Evolutionary conservation across 2,888 invertebrate genomes (phyloP).

Genomic region (Hoplodrina ambigua): DNA sequence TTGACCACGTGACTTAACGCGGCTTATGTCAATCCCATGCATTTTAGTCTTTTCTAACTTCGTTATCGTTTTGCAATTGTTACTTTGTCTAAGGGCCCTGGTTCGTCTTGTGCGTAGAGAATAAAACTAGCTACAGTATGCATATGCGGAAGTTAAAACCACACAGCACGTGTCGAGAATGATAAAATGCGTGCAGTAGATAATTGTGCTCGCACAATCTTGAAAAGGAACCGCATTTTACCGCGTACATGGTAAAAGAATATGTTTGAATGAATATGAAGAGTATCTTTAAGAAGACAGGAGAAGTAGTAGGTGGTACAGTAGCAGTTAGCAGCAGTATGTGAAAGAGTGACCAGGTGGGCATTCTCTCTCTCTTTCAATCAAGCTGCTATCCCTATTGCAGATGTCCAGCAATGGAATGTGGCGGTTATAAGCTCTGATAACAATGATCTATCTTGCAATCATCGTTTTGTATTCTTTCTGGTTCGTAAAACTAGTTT

Average conservation of each 20-base stretch:
- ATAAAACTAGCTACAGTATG: slow-evolving; percentile 19
- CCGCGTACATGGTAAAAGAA: neutral
- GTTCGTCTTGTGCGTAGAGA: neutral
- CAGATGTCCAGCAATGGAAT: neutral
- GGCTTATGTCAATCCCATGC: too few relatives aligned
- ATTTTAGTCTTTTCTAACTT: too few relatives aligned
- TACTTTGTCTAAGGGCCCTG: too few relatives aligned
- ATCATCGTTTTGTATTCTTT: neutral
- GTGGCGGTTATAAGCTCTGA: too few relatives aligned
- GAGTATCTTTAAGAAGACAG: neutral
- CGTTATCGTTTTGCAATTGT: too few relatives aligned
- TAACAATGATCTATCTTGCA: neutral
- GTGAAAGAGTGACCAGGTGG: neutral
- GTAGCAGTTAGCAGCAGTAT: neutral
- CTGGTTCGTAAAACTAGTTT: neutral
- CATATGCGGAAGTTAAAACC: slow-evolving; percentile 29
- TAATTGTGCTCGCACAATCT: slow-evolving; percentile 27
- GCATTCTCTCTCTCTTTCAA: too few relatives aligned
- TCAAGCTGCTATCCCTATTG: too few relatives aligned
- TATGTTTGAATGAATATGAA: too few relatives aligned
- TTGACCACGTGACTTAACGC: too few relatives aligned
- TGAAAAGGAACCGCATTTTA: slow-evolving; percentile 19
- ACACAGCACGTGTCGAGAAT: slow-evolving; percentile 21
- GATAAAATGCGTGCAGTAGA: slow-evolving; percentile 26
- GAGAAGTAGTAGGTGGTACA: neutral